Evolutionary conservation across 2,113 vertebrate genomes (phyloP).

Genomic region (Lepidothrix coronata): DNA sequence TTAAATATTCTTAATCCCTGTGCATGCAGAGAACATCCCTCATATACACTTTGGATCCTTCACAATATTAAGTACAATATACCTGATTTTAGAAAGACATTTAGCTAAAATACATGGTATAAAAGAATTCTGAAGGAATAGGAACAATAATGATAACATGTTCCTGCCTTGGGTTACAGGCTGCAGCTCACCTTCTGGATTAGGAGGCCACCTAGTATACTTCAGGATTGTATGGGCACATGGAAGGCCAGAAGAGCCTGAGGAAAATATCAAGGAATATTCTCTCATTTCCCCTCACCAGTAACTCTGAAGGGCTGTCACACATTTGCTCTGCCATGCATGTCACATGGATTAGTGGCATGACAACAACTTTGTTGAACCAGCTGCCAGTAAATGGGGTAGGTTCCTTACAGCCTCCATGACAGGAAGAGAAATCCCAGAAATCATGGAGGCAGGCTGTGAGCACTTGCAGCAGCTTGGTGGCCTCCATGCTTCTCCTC

Average conservation of each 20-base stretch:
- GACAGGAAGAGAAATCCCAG: accelerated
- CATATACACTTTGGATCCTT: background rate
- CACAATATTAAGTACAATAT: background rate
- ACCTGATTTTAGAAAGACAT: background rate
- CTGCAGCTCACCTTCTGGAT: background rate
- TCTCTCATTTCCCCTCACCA: background rate
- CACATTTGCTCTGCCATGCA: background rate
- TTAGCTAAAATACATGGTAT: background rate
- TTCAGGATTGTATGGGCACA: background rate
- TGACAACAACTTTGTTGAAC: background rate
- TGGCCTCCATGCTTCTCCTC: background rate
- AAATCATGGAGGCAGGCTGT: background rate
- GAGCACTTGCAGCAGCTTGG: background rate
- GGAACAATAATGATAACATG: background rate
- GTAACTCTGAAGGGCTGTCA: background rate
- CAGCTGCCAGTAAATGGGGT: background rate
- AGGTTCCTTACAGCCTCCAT: background rate
- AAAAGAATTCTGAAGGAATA: background rate
- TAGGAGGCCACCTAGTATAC: background rate
- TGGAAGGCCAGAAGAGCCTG: background rate
- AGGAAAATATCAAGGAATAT: background rate
- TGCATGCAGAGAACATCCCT: background rate
- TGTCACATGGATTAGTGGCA: accelerated
- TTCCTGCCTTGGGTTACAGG: background rate
- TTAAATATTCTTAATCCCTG: background rate